Evolutionary conservation across 2,888 invertebrate genomes (phyloP).

Genomic region (Polylopha cassiicola): DNA sequence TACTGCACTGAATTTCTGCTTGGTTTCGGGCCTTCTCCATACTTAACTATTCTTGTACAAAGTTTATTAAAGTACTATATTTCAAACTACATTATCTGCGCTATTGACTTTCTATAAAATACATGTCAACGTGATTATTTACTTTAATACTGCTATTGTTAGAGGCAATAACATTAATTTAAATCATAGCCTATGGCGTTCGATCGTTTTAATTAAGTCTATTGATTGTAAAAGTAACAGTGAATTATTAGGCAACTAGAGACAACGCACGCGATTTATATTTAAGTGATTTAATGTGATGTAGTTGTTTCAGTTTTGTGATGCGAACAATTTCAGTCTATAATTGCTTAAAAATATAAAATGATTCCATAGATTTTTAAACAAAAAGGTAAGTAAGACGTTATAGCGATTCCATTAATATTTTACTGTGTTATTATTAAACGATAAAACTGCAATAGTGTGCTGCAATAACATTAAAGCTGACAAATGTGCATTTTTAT

Average conservation of each 20-base stretch:
- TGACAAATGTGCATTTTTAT: slow-evolving; percentile 65
- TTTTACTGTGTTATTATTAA: slow-evolving; percentile 16
- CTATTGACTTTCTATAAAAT: slow-evolving; percentile 49
- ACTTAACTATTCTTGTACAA: slow-evolving; percentile 27
- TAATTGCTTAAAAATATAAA: slow-evolving; percentile 39
- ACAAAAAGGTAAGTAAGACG: slow-evolving; percentile 30
- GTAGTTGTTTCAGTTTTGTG: slow-evolving; percentile 46
- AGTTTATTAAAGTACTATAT: slow-evolving; percentile 35
- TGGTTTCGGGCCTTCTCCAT: slow-evolving; percentile 8
- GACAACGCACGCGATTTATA: slow-evolving; percentile 18
- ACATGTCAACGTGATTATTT: slow-evolving; percentile 47
- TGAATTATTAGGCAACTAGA: slow-evolving; percentile 19
- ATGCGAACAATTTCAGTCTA: slow-evolving; percentile 54
- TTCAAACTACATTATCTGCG: slow-evolving; percentile 33
- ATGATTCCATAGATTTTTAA: slow-evolving; percentile 23
- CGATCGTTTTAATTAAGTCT: slow-evolving; percentile 11
- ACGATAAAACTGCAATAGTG: slow-evolving; percentile 49
- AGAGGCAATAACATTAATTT: slow-evolving; percentile 50
- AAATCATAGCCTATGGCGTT: slow-evolving; percentile 30
- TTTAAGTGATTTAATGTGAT: slow-evolving; percentile 48
- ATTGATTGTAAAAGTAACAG: slow-evolving; percentile 17
- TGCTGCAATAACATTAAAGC: slow-evolving; percentile 63
- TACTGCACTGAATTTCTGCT: slow-evolving; percentile 3
- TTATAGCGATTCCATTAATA: slow-evolving; percentile 24
- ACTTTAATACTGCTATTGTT: slow-evolving; percentile 60